phyloP scores from a whole-genome alignment of 1,140 invertebrate species.

The Zaprionus nigranus region DNA sequence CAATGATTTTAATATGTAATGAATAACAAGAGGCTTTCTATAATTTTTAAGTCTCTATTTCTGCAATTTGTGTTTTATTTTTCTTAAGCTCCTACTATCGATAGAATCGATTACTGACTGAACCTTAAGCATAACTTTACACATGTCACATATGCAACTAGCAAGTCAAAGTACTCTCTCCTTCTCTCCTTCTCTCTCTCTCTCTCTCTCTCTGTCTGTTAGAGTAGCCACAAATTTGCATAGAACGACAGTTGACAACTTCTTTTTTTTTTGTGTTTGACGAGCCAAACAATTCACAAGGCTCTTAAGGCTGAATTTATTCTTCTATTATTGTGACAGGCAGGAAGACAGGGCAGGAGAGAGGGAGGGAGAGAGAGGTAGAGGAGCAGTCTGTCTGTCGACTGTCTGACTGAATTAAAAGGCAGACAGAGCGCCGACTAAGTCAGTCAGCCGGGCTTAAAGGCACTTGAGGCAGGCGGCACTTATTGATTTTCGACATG shows the following conservation, averaged over 20 bases:
- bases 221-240: constrained; percentile 57
- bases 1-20: too few species aligned
- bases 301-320: constrained; percentile 13
- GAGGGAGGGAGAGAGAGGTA: neutral
- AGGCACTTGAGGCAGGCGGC: constrained; percentile 54
- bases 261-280: constrained; percentile 56
- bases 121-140: too few species aligned
- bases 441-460: constrained; percentile 24
- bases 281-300: neutral
- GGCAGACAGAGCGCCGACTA: constrained; percentile 28
- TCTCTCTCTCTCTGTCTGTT: neutral
- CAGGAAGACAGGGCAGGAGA: neutral
- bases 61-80: too few species aligned
- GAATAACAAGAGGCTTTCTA: too few species aligned
- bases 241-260: constrained; percentile 73
- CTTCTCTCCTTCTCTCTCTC: too few species aligned
- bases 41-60: too few species aligned
- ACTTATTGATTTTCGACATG: constrained; percentile 67
- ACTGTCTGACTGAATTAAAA: constrained; percentile 40
- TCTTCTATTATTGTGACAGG: constrained; percentile 70
- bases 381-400: constrained; percentile 1
- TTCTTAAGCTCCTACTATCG: too few species aligned
- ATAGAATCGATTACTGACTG: too few species aligned
- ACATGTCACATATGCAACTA: neutral
- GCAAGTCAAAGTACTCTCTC: neutral